phyloP scores from a whole-genome alignment of 2,888 invertebrate genomes.

The Pocota personata region DNA sequence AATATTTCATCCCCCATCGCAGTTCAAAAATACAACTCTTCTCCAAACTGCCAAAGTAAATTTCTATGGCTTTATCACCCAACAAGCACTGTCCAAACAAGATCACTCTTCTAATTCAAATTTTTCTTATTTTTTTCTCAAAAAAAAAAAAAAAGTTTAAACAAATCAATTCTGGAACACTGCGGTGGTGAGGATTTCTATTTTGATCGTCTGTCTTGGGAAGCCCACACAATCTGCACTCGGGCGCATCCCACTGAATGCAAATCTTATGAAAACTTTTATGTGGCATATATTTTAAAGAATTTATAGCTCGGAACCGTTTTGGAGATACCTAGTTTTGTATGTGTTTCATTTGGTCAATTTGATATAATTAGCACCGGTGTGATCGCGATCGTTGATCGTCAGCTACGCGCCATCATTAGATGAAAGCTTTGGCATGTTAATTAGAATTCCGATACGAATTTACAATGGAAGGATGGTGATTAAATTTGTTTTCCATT shows the following conservation, averaged over 20 bases:
- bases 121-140: neutral
- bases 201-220: neutral
- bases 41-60: conserved; percentile 42
- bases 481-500: neutral
- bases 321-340: neutral
- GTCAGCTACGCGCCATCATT: conserved; percentile 18
- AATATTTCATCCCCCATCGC: neutral
- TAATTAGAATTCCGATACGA: neutral
- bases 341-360: conserved; percentile 1
- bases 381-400: conserved; percentile 31
- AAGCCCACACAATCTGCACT: conserved; percentile 9
- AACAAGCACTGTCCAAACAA: conserved; percentile 59
- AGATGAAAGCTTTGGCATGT: neutral
- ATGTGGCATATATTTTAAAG: neutral
- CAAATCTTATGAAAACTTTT: neutral
- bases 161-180: conserved; percentile 37
- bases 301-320: conserved; percentile 11
- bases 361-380: conserved; percentile 38
- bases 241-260: conserved; percentile 18
- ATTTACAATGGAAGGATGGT: neutral
- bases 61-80: conserved; percentile 45
- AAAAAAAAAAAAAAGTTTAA: neutral
- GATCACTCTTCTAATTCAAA: conserved; percentile 31
- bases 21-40: neutral
- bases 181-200: neutral